Base-by-base conservation (phyloP, 2,797 vertebrate genomes). In the Pseudopleuronectes americanus region DNA sequence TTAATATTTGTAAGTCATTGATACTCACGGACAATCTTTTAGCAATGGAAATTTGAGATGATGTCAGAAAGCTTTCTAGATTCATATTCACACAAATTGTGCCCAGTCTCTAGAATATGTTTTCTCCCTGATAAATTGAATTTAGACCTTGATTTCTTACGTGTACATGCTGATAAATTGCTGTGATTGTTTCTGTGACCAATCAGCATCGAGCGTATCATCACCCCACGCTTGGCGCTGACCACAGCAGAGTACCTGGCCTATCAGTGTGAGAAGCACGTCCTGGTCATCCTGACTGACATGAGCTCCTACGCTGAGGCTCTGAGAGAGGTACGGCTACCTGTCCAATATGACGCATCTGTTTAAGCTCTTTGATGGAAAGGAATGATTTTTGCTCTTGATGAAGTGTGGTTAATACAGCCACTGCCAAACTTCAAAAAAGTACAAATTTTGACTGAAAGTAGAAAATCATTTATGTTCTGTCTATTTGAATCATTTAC, bases 291-390 rank as follows among this genome's bases (percentile, higher is more conserved):
- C 78, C 85, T 95, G 55, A 95, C 94, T 0, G 94, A 95, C 84
- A 95, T 95, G 94, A 95, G 94, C 83, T 94, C 93, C 51, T 95
- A 95, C 3, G 93, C 94, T 2, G 94, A 95, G 70, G 94, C 94
- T 68, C 85, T 95, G 68, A 86, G 94, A 93, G 94, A 95, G 92
- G 94, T 94, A 86, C 3, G 6, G 3, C 19, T 5, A 23, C 9
- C 31, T 4, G 17, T 31, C 16, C 31, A 8, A n/a, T 33, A 9
- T 33, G 16, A 56, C 16, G 2, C 19, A 8, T 53, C 16, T 38
- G 36, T 8, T 19, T 48, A 48, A 48, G 17, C n/a, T 21, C 47
- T 21, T 48, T 3, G 17, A n/a, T 48, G 7, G 47, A 51, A 51
- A 12, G 12, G 23, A 12, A 6, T 53, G 51, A 53, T 24, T 53